phyloP scores from a whole-genome alignment of 2,113 vertebrate genomes.

The Egretta garzetta region DNA sequence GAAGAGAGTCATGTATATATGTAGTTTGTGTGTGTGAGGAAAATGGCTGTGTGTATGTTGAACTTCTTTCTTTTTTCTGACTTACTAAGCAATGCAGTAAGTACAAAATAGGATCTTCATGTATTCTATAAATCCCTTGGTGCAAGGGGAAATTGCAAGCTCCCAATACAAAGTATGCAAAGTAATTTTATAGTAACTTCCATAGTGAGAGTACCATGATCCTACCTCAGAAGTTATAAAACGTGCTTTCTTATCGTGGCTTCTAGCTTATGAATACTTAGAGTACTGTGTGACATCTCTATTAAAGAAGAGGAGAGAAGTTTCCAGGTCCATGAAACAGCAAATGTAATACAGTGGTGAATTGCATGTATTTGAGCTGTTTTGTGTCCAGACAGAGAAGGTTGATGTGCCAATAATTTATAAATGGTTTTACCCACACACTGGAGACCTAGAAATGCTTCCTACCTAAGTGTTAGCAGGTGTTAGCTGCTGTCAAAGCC shows the following conservation, averaged over 20 bases:
- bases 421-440: not conserved
- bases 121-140: not conserved
- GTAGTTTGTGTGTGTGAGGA: not conserved
- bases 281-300: not conserved
- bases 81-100: too few species aligned
- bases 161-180: not conserved
- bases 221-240: not conserved
- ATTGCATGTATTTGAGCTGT: not conserved
- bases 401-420: not conserved
- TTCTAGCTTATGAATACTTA: not conserved
- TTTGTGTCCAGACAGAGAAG: not conserved
- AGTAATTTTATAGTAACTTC: not conserved
- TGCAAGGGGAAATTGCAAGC: not conserved
- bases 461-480: not conserved
- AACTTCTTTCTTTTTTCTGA: not conserved
- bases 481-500: not conserved
- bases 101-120: too few species aligned
- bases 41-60: not conserved
- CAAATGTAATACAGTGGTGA: not conserved
- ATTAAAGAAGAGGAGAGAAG: not conserved
- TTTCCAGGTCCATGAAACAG: not conserved
- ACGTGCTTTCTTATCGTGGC: not conserved
- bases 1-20: not conserved
- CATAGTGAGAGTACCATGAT: not conserved
- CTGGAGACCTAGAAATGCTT: constrained; percentile 17